A percentile compares a stretch with the other conserved stretches of the same genome.
These are phyloP conservation scores for Drosophila sulfurigaster DNA, from an alignment of 1,140 invertebrate genomes.

Conservation along the genomic window DNA sequence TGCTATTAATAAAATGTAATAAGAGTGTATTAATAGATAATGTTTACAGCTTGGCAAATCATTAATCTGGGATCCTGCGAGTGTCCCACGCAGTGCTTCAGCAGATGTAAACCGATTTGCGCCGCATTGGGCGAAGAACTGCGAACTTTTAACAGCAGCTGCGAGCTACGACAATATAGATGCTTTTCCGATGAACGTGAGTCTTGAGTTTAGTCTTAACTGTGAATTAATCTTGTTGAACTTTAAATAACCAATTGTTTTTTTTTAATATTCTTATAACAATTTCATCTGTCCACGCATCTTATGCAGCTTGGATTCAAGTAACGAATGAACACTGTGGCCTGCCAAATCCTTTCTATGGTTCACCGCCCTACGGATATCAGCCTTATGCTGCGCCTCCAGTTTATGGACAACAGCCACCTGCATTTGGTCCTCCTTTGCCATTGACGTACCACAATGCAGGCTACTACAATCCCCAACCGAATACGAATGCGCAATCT, in stretches of 20 bases:
- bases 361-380: background rate
- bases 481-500: background rate
- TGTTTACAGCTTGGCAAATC: conserved; percentile 49
- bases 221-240: no score
- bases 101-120: conserved; percentile 21
- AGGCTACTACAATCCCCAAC: background rate
- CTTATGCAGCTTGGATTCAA: conserved; percentile 32
- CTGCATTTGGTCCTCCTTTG: background rate
- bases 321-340: background rate
- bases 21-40: no score
- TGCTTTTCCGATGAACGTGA: conserved; percentile 25
- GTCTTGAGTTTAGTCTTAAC: background rate
- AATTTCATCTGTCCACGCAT: no score
- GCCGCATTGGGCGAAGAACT: conserved; percentile 6
- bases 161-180: conserved; percentile 18
- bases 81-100: conserved; percentile 20
- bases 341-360: background rate
- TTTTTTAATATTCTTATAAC: no score
- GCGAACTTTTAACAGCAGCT: conserved; percentile 16
- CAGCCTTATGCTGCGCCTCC: background rate
- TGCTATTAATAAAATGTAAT: no score
- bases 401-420: conserved; percentile 2
- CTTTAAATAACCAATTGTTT: no score
- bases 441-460: background rate
- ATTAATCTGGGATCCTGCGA: conserved; percentile 50